Evolutionary conservation across 2,888 invertebrate genomes (phyloP), one percentile per base, ranked within the genome.

Genomic region (Dimorphilus gyrociliatus): DNA sequence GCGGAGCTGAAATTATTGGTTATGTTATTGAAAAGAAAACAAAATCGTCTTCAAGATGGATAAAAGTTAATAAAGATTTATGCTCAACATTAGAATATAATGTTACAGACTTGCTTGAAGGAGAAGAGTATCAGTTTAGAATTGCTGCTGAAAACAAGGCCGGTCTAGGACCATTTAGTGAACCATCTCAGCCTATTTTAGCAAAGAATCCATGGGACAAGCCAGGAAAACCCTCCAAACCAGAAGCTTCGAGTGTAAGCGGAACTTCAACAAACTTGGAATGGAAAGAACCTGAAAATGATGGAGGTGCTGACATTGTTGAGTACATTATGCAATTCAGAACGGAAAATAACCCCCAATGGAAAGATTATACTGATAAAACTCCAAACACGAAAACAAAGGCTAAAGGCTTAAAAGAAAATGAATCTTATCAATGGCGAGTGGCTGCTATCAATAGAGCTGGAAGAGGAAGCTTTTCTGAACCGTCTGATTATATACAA

Each of bases 401-500:
- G n/a, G n/a, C n/a, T n/a, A n/a, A n/a, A n/a, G n/a, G n/a, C n/a
- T n/a, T 92, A 33, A 82, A 86, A 37, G 82, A 85, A 61, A 85
- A 85, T 10, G 85, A 84, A 33, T n/a, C n/a, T n/a, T 90, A 90
- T 61, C 75, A 77, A 53, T 90, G 90, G 66, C 74, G 90, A 30
- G 77, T 92, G 2, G 82, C 85, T 66, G 88, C 90, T 0, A 90
- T 90, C 64, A 90, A 86, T 65, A 81, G 85, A 0, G 88, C 85
- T 50, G 92, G 90, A 0, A 47, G 50, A 34, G 44, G 44, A 17
- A 36, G 40, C 1, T 76, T 80, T 7, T 55, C 56, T 2, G 53
- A 54, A 12, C 36, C 47, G 3, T 47, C 55, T n/a, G 46, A 48
- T n/a, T 44, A 48, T n/a, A 44, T 53, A 18, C 47, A 48, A 39